Base-by-base conservation (phyloP, 2,113 vertebrate genomes). In the Pelecanus crispus region DNA sequence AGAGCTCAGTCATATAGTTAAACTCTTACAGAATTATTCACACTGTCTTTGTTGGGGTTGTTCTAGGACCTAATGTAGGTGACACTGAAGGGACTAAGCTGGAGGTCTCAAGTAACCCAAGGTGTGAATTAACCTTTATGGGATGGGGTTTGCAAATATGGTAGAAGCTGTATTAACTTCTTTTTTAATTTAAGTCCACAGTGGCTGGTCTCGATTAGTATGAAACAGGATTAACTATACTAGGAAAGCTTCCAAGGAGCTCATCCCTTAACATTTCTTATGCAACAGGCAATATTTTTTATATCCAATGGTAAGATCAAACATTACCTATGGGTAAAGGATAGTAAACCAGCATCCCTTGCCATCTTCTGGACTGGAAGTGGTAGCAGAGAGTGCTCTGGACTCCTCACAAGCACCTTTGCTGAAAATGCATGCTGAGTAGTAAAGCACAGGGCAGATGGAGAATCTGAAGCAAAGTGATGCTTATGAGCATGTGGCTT, bases 371-470 rank as follows among this genome's bases (percentile, higher is more conserved):
- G 44, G 40, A 31, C 36, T 80, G 25, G 13, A 73, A 78, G 29
- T 15, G 11, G 22, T n/a, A 79, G 34, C 20, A 49, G 38, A 62
- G 20, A 34, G 28, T 34, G 31, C 29, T 73, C 47, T 80, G 83
- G 40, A 32, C 21, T 83, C 17, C 28, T 75, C 31, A 50, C 1
- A 5, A 49, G 10, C 31, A 65, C 29, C 17, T 90, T 68, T 72
- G 66, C 28, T 73, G 19, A 26, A 75, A 31, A 34, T 17, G 3
- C 2, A 0, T n/a, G 29, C 32, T 38, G 42, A 29, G 12, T 38
- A 17, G 20, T 34, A 61, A 72, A 63, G 38, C 17, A 28, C 2
- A 8, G 31, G 2, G 14, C 15, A 81, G 72, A 26, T 0, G 1
- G 15, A 66, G 34, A 70, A 38, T 14, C 11, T 34, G 50, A 65